phyloP scores from a whole-genome alignment of 2,888 invertebrate genomes.

The Oligia strigilis region DNA sequence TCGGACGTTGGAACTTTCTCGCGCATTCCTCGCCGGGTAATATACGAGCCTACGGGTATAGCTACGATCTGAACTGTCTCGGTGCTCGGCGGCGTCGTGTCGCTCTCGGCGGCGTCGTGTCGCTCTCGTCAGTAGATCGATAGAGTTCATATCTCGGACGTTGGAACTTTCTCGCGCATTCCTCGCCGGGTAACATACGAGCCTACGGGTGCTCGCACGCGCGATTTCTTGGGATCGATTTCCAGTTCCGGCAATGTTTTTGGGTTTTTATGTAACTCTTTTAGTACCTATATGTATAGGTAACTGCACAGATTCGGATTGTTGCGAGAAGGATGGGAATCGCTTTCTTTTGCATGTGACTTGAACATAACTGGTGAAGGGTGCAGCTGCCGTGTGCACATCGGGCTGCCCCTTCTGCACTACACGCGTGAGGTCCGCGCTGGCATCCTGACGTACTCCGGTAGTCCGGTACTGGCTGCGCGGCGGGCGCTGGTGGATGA shows the following conservation, averaged over 20 bases:
- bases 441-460: background rate
- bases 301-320: background rate
- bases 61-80: no score
- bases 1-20: no score
- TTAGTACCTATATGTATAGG: background rate
- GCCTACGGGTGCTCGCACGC: background rate
- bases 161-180: conserved; percentile 44
- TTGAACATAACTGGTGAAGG: background rate
- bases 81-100: no score
- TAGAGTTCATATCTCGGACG: conserved; percentile 5
- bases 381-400: background rate
- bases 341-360: background rate
- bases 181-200: conserved; percentile 7
- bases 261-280: background rate
- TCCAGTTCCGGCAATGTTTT: background rate
- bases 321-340: background rate
- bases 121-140: conserved; percentile 12
- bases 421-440: background rate
- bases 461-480: no score
- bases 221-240: background rate
- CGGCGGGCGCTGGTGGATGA: background rate
- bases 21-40: no score
- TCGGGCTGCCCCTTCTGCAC: no score
- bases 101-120: conserved; percentile 12
- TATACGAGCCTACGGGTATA: no score